Evolutionary conservation across 2,888 invertebrate species (phyloP).

Genomic region (Hecatera dysodea): DNA sequence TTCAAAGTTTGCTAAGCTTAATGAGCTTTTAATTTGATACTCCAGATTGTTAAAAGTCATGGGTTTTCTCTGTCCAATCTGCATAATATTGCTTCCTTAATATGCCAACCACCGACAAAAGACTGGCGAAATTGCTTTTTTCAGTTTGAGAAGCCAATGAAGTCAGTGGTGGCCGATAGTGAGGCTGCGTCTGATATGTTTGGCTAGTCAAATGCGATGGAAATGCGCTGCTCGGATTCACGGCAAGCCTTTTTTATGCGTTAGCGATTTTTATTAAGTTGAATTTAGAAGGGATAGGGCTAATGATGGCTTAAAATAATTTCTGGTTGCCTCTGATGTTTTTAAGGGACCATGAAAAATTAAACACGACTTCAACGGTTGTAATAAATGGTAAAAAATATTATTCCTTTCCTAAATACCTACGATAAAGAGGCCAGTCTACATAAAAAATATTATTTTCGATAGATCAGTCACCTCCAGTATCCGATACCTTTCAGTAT

Average conservation of each 20-base stretch:
- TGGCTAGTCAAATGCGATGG: conserved; percentile 90
- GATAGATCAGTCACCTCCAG: conserved; percentile 39
- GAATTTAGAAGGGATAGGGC: not conserved
- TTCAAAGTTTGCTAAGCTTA: conserved; percentile 22
- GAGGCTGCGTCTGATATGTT: conserved; percentile 84
- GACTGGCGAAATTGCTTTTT: conserved; percentile 87
- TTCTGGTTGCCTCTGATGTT: not conserved
- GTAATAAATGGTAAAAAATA: too few relatives aligned
- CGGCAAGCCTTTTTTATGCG: conserved; percentile 74
- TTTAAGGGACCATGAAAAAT: not conserved
- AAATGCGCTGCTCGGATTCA: conserved; percentile 79
- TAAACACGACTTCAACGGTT: not conserved
- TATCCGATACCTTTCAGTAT: conserved; percentile 30
- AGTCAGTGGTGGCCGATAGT: conserved; percentile 81
- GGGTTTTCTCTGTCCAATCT: conserved; percentile 75
- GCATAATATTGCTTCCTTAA: conserved; percentile 90
- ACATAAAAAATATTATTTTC: conserved; percentile 15
- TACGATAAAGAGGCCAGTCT: not conserved
- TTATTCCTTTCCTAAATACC: not conserved
- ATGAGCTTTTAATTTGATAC: conserved; percentile 56
- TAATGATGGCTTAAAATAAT: too few relatives aligned
- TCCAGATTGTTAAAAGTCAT: conserved; percentile 58
- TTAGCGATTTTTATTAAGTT: conserved; percentile 67
- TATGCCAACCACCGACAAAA: conserved; percentile 82
- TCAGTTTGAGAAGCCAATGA: conserved; percentile 86